Evolutionary conservation across 35 echinoderm and acorn worm species (phyloP), one percentile per base, ranked within the genome.

Genomic region (Heliocidaris tuberculata): DNA sequence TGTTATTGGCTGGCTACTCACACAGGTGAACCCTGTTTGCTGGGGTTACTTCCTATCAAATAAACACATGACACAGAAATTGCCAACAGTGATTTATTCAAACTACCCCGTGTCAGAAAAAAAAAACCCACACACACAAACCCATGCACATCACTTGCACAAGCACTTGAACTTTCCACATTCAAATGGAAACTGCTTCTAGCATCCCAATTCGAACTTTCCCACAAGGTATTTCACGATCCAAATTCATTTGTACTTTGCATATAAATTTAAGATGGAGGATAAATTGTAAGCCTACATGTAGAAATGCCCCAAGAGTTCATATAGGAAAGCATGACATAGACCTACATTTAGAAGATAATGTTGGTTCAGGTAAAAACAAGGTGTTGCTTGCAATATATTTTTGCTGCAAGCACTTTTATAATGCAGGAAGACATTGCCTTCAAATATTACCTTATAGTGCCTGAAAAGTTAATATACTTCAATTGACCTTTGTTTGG

Each of bases 31-130:
- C 87, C 9, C 13, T 16, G 87, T 42, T 89, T 89, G 87, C 87
- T 32, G 29, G 87, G 87, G 87, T 89, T 89, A 89, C 47, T 89
- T 89, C 87, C 87, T 48, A 89, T 89, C 31, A 89, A 89, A 89
- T 89, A 89, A 89, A 89, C 87, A 89, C 65, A 78, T 89, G 31
- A 89, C 31, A 89, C 29, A 35, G 31, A 89, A 47, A 89, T 47
- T 89, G 87, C 87, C 47, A 48, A 78, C 65, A 78, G 65, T 78
- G 65, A 78, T 78, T 78, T 78, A 78, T 78, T 78, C 65, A 78
- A 78, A 78, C 65, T n/a, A 78, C 19, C 65, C 65, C 27, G 21
- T 78, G 21, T 78, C 65, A 7, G 27, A 78, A 78, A 78, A 70
- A 78, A 78, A 78, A 16, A 70, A 70, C 17, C 2, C 16, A 70